A percentile compares a stretch with the other conserved stretches of the same genome.
These are phyloP conservation scores for Dichetophora obliterata DNA, from an alignment of 2,888 invertebrate genomes.

Conservation along the genomic window DNA sequence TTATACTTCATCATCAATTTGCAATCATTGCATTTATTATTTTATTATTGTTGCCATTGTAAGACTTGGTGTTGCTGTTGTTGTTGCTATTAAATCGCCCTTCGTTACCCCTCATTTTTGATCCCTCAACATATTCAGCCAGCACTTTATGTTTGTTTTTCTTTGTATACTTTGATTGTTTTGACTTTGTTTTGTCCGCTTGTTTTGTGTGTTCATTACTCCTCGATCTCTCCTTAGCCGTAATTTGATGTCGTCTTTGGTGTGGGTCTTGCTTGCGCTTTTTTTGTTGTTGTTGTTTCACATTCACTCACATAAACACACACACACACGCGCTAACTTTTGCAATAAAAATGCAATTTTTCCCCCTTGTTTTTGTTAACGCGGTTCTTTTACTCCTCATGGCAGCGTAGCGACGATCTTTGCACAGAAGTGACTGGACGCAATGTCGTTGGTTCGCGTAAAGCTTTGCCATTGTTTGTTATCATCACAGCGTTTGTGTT, in stretches of 20 bases:
- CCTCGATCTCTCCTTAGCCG: not conserved
- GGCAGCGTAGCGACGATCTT: not conserved
- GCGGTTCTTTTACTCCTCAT: not conserved
- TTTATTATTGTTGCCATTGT: constrained; percentile 8
- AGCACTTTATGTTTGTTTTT: not conserved
- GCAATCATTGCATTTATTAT: constrained; percentile 7
- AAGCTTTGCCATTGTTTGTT: not conserved
- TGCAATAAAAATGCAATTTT: constrained; percentile 24
- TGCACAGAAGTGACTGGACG: constrained; percentile 19
- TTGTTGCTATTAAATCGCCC: not conserved
- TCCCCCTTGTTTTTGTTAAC: not conserved
- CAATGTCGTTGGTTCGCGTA: not conserved
- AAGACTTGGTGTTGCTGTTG: not conserved
- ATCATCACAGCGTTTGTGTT: too few relatives aligned
- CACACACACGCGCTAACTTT: not conserved
- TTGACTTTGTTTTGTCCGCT: not conserved
- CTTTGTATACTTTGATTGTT: constrained; percentile 2
- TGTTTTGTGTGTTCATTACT: not conserved
- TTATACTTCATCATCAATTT: constrained; percentile 14
- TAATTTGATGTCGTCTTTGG: not conserved
- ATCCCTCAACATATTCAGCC: not conserved
- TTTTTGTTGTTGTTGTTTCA: not conserved
- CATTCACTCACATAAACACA: not conserved
- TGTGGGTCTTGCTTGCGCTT: not conserved
- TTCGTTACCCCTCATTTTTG: not conserved